phyloP scores from a whole-genome alignment of 2,113 vertebrate genomes.

The Hyaena hyaena region DNA sequence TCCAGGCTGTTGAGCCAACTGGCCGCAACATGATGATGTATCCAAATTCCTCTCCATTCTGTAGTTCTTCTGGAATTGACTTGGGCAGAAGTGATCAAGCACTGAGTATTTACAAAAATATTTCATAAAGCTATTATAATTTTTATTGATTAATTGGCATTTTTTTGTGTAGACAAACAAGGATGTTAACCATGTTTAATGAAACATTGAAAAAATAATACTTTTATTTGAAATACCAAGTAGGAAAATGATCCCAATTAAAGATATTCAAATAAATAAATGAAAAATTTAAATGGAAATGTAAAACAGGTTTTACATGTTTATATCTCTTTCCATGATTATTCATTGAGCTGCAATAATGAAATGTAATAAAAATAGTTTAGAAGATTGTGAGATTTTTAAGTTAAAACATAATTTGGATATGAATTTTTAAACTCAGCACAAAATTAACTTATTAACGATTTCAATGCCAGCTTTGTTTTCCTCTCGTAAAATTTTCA shows the following conservation, averaged over 20 bases:
- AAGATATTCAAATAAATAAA: not conserved
- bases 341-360: not conserved
- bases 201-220: not conserved
- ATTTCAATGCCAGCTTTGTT: not conserved
- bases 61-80: constrained; percentile 93
- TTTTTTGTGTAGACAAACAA: not conserved
- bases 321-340: not conserved
- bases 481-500: not conserved
- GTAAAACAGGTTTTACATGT: not conserved
- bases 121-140: not conserved
- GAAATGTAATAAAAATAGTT: not conserved
- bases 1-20: constrained; percentile 89
- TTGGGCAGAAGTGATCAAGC: constrained; percentile 79
- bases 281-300: not conserved
- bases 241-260: not conserved
- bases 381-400: not conserved
- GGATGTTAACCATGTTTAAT: not conserved
- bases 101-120: constrained; percentile 70
- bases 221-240: not conserved
- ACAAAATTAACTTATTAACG: not conserved
- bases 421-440: not conserved
- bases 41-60: constrained; percentile 93
- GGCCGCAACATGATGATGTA: constrained; percentile 91
- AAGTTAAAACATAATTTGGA: not conserved
- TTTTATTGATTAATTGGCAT: not conserved